These are phyloP conservation scores for Standfussiana lucernea DNA, from an alignment of 2,888 invertebrate species.

Conservation along the genomic window DNA sequence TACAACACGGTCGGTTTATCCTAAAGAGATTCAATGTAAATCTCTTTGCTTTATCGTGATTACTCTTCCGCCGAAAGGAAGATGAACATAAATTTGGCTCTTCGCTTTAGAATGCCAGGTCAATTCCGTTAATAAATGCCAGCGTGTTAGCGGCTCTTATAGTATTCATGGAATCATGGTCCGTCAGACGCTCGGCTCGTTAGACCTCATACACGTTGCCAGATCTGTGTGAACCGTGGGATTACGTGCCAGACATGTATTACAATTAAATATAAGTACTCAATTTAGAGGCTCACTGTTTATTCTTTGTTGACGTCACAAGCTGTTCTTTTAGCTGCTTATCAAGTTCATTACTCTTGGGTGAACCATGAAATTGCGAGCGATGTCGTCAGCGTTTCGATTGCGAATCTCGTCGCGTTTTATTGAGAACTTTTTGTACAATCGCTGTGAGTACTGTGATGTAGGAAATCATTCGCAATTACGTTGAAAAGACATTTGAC, in stretches of 20 bases:
- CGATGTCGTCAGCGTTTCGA: constrained; percentile 40
- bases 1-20: constrained; percentile 65
- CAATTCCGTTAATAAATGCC: constrained; percentile 63
- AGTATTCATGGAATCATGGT: constrained; percentile 58
- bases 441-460: constrained; percentile 4
- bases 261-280: constrained; percentile 48
- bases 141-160: constrained; percentile 43
- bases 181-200: constrained; percentile 45
- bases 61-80: constrained; percentile 62
- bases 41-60: constrained; percentile 69
- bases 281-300: constrained; percentile 42
- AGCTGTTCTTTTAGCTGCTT: constrained; percentile 47
- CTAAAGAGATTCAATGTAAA: constrained; percentile 68
- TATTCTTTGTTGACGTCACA: constrained; percentile 46
- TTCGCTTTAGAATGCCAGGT: constrained; percentile 56
- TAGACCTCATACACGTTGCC: constrained; percentile 44
- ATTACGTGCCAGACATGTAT: constrained; percentile 43
- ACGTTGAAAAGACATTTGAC: constrained; percentile 34
- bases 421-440: constrained; percentile 38
- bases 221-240: constrained; percentile 24
- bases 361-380: constrained; percentile 25
- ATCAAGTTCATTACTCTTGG: constrained; percentile 57
- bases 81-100: constrained; percentile 56
- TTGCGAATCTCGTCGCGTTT: constrained; percentile 24
- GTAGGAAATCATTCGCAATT: constrained; percentile 32